Evolutionary conservation across 2,113 vertebrate genomes (phyloP), one percentile per base, ranked within the genome.

Genomic region (Centropristis striata): DNA sequence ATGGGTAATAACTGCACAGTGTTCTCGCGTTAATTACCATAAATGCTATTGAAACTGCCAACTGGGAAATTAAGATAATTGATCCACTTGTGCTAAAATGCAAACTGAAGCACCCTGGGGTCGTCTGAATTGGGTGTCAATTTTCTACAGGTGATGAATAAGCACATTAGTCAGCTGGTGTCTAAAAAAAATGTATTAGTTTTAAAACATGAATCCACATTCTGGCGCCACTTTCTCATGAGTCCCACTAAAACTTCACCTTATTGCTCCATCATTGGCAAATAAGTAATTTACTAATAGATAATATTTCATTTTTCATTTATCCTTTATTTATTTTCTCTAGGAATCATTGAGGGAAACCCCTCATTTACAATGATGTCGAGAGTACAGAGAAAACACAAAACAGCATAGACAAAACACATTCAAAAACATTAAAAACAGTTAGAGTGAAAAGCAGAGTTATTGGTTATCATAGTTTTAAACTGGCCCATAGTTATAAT

Each of bases 31-130:
- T 73, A 67, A 75, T 72, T 80, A 49, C 55, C 18, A 7, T 44
- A 46, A 47, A 27, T 64, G 27, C 50, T 25, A 49, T n/a, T 36
- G 25, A 65, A 41, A 49, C 37, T 0, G 16, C 39, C 77, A 18
- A 0, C 21, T 27, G 83, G 90, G 87, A 87, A 90, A 87, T 87
- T 27, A 87, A 66, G 6, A 36, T 78, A 85, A 83, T 87, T 55
- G 59, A 42, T 65, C 36, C 59, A 73, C 23, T 85, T 78, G 37
- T 14, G 6, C 0, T 15, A 67, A 85, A 89, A 67, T 66, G 71
- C 73, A 64, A 12, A 84, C 51, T 70, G 63, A 66, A 41, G 73
- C 57, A 51, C 49, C 14, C 3, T 10, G 41, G 47, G 47, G 58
- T 20, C 18, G 23, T 47, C 42, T 44, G 7, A 55, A 71, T 57